These are phyloP conservation scores for Ceratina calcarata DNA, from an alignment of 1,140 invertebrate genomes.

Conservation along the genomic window DNA sequence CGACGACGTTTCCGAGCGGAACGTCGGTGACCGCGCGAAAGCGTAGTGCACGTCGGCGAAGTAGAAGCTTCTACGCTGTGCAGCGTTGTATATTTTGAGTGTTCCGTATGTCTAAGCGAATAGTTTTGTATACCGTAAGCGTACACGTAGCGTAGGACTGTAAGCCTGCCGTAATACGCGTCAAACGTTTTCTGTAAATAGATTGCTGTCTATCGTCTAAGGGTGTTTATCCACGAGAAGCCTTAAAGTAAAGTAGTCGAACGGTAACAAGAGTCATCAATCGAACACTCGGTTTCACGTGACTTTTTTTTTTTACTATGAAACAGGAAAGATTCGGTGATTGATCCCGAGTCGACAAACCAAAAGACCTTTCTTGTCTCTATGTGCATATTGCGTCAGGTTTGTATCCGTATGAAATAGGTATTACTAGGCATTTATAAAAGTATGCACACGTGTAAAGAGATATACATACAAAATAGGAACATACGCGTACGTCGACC, in stretches of 20 bases:
- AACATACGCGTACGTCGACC: constrained; percentile 2
- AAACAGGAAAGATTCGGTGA: background rate
- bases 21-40: constrained; percentile 10
- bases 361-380: constrained; percentile 29
- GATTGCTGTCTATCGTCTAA: constrained; percentile 43
- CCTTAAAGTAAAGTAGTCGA: background rate
- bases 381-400: constrained; percentile 40
- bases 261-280: background rate
- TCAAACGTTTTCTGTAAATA: constrained; percentile 50
- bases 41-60: constrained; percentile 31
- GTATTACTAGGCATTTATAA: constrained; percentile 61
- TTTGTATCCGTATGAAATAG: constrained; percentile 42
- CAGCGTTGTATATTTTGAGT: constrained; percentile 61
- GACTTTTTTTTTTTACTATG: background rate
- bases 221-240: constrained; percentile 1
- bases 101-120: constrained; percentile 59
- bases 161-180: constrained; percentile 42
- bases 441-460: constrained; percentile 46
- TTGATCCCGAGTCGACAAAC: background rate
- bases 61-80: constrained; percentile 65
- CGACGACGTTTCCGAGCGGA: constrained; percentile 15
- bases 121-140: constrained; percentile 63
- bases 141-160: constrained; percentile 23
- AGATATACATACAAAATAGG: constrained; percentile 34
- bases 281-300: background rate